Percentiles rank a stretch among this genome's conserved stretches.
Evolutionary conservation across 2,888 invertebrate species (phyloP).

Genomic region (Torymus texanus): DNA sequence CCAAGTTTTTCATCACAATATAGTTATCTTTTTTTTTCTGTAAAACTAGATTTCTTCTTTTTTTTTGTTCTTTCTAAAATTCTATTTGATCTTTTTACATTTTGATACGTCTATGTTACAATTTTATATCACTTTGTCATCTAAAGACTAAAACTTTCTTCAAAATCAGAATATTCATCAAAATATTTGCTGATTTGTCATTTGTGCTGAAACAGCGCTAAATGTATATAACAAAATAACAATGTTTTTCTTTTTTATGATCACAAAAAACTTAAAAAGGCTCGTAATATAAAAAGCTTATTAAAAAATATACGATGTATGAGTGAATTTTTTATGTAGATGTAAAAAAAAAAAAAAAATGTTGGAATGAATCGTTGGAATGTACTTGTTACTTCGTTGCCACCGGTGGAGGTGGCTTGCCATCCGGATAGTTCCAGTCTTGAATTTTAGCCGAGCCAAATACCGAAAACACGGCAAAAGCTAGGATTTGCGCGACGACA

Average conservation of each 20-base stretch:
- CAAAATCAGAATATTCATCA: no score
- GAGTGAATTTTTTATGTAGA: background rate
- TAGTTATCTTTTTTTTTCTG: no score
- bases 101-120: no score
- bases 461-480: conserved; percentile 63
- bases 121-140: no score
- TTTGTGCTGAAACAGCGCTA: no score
- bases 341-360: conserved; percentile 1
- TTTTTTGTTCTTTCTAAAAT: no score
- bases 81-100: no score
- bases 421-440: conserved; percentile 67
- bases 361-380: conserved; percentile 12
- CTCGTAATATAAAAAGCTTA: conserved; percentile 24
- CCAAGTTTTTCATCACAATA: no score
- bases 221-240: background rate
- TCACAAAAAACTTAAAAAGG: conserved; percentile 1
- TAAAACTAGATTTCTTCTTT: no score
- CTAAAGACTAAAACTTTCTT: no score
- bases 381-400: conserved; percentile 7
- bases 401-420: conserved; percentile 18
- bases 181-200: no score
- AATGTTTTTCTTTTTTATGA: background rate
- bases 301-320: conserved; percentile 43
- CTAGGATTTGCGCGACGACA: conserved; percentile 63
- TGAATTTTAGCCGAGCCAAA: conserved; percentile 72